Evolutionary conservation across 2,888 invertebrate genomes (phyloP).

Genomic region (Tipula confusa): DNA sequence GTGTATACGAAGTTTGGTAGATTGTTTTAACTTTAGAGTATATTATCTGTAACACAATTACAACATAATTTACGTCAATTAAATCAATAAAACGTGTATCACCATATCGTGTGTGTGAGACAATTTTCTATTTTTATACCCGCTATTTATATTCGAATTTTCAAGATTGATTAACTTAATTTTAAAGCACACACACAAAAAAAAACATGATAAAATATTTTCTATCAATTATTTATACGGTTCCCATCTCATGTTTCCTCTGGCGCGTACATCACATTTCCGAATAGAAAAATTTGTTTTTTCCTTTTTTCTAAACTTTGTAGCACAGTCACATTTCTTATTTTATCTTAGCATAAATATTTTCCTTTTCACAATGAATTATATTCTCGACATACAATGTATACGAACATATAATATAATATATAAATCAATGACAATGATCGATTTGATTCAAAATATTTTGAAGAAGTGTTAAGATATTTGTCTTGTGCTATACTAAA

Average conservation of each 20-base stretch:
- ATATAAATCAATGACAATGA: slow-evolving; percentile 7
- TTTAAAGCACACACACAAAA: background rate
- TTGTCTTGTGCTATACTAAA: background rate
- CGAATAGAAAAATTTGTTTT: background rate
- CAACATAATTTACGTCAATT: background rate
- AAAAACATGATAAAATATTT: background rate
- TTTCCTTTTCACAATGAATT: background rate
- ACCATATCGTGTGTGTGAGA: background rate
- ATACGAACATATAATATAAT: no score
- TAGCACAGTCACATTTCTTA: background rate
- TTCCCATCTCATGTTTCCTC: background rate
- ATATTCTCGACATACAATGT: no score
- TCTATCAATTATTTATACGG: background rate
- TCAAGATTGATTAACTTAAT: slow-evolving; percentile 20
- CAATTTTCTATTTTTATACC: background rate
- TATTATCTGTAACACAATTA: no score
- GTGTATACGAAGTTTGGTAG: background rate
- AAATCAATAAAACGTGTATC: background rate
- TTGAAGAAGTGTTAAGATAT: background rate
- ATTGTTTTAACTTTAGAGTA: background rate
- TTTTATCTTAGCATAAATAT: background rate
- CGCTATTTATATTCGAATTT: background rate
- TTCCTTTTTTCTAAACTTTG: background rate
- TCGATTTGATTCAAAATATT: background rate
- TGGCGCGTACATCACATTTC: background rate